A percentile compares a stretch with the other conserved stretches of the same genome.
Evolutionary conservation across 2,113 vertebrate species (phyloP).

Genomic region (Glaucidium brasilianum): DNA sequence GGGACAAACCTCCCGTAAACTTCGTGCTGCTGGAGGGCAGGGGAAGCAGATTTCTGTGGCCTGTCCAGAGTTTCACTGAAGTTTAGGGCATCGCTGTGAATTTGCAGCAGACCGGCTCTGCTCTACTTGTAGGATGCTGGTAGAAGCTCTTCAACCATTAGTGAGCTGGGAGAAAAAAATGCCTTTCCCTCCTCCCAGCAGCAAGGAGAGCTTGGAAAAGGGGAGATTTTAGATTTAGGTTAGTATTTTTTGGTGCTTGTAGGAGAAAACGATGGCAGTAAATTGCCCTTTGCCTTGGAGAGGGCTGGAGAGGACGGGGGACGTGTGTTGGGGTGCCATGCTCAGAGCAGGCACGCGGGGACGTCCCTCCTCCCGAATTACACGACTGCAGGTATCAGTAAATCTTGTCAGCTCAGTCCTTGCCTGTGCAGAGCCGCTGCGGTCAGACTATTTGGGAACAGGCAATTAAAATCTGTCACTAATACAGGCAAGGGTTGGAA

Average conservation of each 20-base stretch:
- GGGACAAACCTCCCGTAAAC: neutral
- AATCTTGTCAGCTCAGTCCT: accelerated
- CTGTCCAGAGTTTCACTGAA: neutral
- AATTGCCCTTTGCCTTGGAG: neutral
- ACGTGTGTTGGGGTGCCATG: accelerated
- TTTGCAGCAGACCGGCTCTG: neutral
- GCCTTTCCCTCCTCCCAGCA: neutral
- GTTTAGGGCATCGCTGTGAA: neutral
- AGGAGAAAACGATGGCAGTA: neutral
- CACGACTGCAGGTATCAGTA: neutral
- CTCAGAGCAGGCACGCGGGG: accelerated
- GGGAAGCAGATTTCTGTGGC: neutral
- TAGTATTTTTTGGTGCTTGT: neutral
- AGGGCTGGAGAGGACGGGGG: neutral
- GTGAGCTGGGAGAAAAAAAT: accelerated
- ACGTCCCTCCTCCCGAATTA: neutral
- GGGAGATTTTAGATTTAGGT: neutral
- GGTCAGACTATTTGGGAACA: neutral
- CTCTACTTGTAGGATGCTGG: neutral
- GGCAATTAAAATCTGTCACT: slow-evolving; percentile 24
- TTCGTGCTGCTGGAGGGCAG: neutral
- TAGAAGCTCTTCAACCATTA: neutral
- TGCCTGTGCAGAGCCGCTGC: neutral
- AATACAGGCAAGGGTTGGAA: slow-evolving; percentile 7
- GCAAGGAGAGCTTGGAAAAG: neutral